Base-by-base conservation (phyloP, 1,140 invertebrate species). In the Galleria mellonella region DNA sequence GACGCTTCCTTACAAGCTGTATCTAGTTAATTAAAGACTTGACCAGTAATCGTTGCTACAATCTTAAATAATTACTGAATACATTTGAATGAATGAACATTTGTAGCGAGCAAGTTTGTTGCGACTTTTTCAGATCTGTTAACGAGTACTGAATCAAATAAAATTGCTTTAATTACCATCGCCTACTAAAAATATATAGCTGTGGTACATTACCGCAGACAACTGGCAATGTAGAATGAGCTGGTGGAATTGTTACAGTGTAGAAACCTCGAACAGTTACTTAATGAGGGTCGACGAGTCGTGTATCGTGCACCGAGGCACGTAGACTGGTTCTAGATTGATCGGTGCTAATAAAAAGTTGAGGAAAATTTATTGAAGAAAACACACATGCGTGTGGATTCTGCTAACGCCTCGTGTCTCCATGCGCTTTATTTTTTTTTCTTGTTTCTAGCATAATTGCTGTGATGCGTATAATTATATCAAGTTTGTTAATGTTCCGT, bases 251-350 rank as follows among this genome's bases (percentile, higher is more conserved):
- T 9, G 14, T 37, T 13, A 23, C 6, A 23, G 35, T 13, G 14
- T 37, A 23, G 17, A 23, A 23, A 23, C 6, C 6, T 37, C 1
- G n/a, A 15, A 15, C 15, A 37, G 15, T 37, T 37, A 17, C 35
- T 37, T 7, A 17, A 37, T 23, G 35, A 17, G 14, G 9, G 17
- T n/a, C 35, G 35, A 14, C 17, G 17, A 23, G 17, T 23, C 17
- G n/a, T n/a, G n/a, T n/a, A 8, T 37, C 35, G 35, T 37, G 35
- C 35, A 15, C 15, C 35, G 6, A 17, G 9, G 14, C 35, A 37
- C 35, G 35, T 37, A 37, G 9, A 15, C 35, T 17, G n/a, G 35
- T 37, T 37, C 35, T 17, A 37, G 14, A 17, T 37, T 17, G 35
- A 35, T 35, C 32, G 32, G 13, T 17, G 17, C 17, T 23, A 4